These are phyloP conservation scores for Parauchenoglanis punctatus DNA, from an alignment of 2,797 vertebrate genomes.

Conservation along the genomic window DNA sequence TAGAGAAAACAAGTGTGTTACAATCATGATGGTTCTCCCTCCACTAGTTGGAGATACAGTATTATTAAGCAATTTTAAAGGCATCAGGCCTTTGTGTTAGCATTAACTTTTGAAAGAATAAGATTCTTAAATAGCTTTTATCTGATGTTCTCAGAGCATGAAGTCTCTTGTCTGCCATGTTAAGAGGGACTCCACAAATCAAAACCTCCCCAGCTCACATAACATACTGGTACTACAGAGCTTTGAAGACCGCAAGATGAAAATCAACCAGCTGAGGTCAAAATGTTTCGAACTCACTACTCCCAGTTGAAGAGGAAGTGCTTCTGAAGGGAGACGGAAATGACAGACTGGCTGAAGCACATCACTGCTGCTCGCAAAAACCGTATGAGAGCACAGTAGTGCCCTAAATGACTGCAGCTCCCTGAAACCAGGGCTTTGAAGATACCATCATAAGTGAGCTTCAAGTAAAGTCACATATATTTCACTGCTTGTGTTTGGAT, in stretches of 20 bases:
- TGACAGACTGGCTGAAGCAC: constrained; percentile 16
- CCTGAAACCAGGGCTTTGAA: neutral
- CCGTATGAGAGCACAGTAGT: neutral
- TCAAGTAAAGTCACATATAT: constrained; percentile 8
- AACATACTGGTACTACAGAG: neutral
- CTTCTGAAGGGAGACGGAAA: neutral
- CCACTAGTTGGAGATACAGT: neutral
- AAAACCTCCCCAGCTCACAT: constrained; percentile 21
- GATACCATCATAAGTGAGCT: neutral
- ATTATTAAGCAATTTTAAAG: neutral
- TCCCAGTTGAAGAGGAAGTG: neutral
- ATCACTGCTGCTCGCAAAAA: neutral
- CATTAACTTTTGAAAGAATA: neutral
- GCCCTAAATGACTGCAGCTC: neutral
- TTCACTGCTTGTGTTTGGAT: neutral
- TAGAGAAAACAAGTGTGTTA: neutral
- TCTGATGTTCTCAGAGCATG: neutral
- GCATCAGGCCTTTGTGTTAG: neutral
- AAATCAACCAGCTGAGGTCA: neutral
- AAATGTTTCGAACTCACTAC: constrained; percentile 2
- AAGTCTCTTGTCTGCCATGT: constrained; percentile 27
- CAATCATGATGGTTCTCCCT: neutral
- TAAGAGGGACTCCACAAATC: constrained; percentile 36
- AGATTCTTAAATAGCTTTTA: neutral
- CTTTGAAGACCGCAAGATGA: constrained; percentile 7